These are phyloP conservation scores for Rostratula benghalensis DNA, from an alignment of 2,113 vertebrate genomes.

Conservation along the genomic window DNA sequence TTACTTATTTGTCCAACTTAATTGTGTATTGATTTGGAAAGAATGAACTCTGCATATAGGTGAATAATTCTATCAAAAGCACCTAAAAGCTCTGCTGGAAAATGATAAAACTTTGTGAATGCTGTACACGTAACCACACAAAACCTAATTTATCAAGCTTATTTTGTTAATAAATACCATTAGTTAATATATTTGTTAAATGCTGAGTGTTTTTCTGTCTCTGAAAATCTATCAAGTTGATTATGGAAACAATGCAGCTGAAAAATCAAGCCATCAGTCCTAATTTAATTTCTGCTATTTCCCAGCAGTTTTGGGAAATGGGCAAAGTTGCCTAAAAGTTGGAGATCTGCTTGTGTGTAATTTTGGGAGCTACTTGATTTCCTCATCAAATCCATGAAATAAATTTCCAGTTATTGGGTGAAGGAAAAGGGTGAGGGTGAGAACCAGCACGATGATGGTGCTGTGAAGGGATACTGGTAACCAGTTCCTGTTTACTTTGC, in stretches of 20 bases:
- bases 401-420: not conserved
- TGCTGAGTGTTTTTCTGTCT: not conserved
- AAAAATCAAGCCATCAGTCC: not conserved
- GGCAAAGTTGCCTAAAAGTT: not conserved
- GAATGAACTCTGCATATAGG: not conserved
- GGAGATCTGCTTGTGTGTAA: not conserved
- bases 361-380: not conserved
- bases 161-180: not conserved
- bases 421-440: accelerated
- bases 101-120: not conserved
- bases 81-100: not conserved
- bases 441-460: not conserved
- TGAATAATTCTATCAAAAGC: not conserved
- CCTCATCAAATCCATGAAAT: not conserved
- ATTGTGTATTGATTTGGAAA: not conserved
- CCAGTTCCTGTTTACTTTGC: not conserved
- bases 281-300: not conserved
- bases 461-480: not conserved
- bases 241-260: not conserved
- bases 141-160: not conserved
- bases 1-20: not conserved
- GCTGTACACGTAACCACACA: not conserved
- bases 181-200: not conserved
- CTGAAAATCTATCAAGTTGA: not conserved
- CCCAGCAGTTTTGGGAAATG: not conserved